A percentile compares a stretch with the other conserved stretches of the same genome.
phyloP scores from a whole-genome alignment of 2,888 invertebrate genomes.

The Scaptomyza caliginosa region DNA sequence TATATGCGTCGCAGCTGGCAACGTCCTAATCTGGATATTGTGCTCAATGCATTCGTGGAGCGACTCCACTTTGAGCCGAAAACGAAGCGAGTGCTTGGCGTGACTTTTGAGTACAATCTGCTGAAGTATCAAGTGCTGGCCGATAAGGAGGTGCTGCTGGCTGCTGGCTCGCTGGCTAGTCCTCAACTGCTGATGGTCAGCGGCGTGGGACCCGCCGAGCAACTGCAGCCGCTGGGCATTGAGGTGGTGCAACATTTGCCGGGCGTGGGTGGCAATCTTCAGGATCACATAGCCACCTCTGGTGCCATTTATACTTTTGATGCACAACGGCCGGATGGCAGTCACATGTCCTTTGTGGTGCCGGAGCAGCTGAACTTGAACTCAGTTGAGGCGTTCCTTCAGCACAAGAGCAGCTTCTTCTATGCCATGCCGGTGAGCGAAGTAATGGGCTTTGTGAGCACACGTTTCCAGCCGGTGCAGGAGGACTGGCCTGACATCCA shows the following conservation, averaged over 20 bases:
- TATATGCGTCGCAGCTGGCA: conserved; percentile 88
- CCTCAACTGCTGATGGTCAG: conserved; percentile 94
- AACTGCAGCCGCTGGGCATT: conserved; percentile 87
- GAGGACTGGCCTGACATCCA: conserved; percentile 93
- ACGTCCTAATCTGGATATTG: conserved; percentile 90
- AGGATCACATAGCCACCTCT: conserved; percentile 93
- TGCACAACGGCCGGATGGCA: conserved; percentile 85
- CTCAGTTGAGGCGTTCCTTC: conserved; percentile 87
- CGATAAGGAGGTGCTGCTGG: conserved; percentile 91
- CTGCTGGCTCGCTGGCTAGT: conserved; percentile 93
- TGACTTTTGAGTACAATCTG: conserved; percentile 85
- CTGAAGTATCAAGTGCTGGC: conserved; percentile 86
- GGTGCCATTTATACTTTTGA: conserved; percentile 90
- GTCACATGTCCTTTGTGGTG: conserved; percentile 88
- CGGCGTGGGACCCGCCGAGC: conserved; percentile 89
- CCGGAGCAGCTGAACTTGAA: conserved; percentile 87
- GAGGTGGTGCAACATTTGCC: conserved; percentile 87
- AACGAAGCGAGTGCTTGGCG: conserved; percentile 87
- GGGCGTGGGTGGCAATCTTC: conserved; percentile 92
- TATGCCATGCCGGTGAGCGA: conserved; percentile 92
- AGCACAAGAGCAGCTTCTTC: conserved; percentile 87
- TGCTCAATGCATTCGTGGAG: conserved; percentile 88
- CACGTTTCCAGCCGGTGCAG: conserved; percentile 88
- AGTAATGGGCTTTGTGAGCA: conserved; percentile 91
- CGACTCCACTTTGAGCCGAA: conserved; percentile 87